Percentiles rank a stretch among this genome's conserved stretches.
Evolutionary conservation across 1,140 invertebrate genomes (phyloP).

Genomic region (Cylas formicarius): DNA sequence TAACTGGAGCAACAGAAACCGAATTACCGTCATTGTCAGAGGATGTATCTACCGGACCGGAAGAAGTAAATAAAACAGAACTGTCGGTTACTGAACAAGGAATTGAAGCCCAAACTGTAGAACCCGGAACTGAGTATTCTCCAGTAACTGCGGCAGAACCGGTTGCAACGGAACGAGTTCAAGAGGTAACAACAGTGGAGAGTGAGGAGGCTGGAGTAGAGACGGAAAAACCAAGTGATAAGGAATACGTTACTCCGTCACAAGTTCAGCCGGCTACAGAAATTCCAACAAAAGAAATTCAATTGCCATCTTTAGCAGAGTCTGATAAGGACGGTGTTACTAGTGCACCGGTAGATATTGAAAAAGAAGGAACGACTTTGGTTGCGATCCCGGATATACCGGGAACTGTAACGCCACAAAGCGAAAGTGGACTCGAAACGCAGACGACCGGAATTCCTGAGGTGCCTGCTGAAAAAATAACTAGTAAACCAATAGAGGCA

Average conservation of each 20-base stretch:
- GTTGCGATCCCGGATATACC: too few relatives aligned
- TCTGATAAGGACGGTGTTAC: not conserved
- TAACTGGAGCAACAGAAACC: constrained; percentile 14
- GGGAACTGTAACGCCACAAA: too few relatives aligned
- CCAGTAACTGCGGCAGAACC: constrained; percentile 20
- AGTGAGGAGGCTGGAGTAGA: not conserved
- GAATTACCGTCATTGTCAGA: constrained; percentile 6
- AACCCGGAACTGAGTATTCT: constrained; percentile 13
- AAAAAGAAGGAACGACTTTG: too few relatives aligned
- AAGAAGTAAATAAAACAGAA: constrained; percentile 7
- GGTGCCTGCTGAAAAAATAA: too few relatives aligned
- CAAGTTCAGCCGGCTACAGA: constrained; percentile 8
- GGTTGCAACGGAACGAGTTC: constrained; percentile 12
- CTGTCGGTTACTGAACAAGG: constrained; percentile 12
- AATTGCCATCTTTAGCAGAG: not conserved
- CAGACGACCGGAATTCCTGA: too few relatives aligned
- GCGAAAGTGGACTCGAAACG: too few relatives aligned
- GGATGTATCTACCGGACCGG: constrained; percentile 6
- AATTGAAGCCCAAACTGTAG: constrained; percentile 19
- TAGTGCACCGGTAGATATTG: too few relatives aligned
- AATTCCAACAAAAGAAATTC: constrained; percentile 10
- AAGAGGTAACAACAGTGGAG: constrained; percentile 6
- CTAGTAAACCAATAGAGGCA: constrained; percentile 4
- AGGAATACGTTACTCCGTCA: not conserved
- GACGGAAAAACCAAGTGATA: not conserved